Base-by-base conservation (phyloP, 2,113 vertebrate genomes). In the Notiomystis cincta region DNA sequence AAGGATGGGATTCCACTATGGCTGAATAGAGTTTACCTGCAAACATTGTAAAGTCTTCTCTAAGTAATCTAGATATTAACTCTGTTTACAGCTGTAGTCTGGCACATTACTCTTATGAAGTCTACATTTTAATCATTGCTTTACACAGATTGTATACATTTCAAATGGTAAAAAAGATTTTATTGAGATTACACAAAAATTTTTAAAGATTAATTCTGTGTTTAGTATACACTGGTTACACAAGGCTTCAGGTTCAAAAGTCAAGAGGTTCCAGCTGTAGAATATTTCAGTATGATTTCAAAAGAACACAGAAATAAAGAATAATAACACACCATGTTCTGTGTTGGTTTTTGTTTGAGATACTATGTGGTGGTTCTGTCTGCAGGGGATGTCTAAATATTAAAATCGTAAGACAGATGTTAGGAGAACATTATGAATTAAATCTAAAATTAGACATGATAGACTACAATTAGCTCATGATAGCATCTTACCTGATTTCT, bases 401-500 rank as follows among this genome's bases (percentile, higher is more conserved):
- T 76, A 84, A 89, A 94, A 88, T 89, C 0, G 1, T 64, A 72
- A 80, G 33, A 76, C 1, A 48, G 14, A 67, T 40, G 22, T 64
- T 71, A 87, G 40, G 24, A 73, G 61, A 91, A 82, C 10, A 54
- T 57, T 45, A 56, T 69, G 33, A 77, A 82, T 76, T 58, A 73
- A 89, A 62, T 79, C 13, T 53, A 33, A 33, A 42, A 33, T 28
- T 79, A 75, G 82, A 92, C 69, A 50, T 24, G 19, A 73, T 30
- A 40, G 28, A 64, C 38, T 47, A 64, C 23, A 64, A 54, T 19
- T 47, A 47, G 42, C 35, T 24, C 16, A 58, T 50, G 23, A 45
- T 17, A 66, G 22, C 33, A 75, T 27, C 25, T 89, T 79, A 99
- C 99, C 99, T 99, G 99, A 94, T 98, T 99, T 97, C 99, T 98